These are phyloP conservation scores for Calyptommatus sinebrachiatus DNA, from an alignment of 2,113 vertebrate genomes.

Conservation along the genomic window DNA sequence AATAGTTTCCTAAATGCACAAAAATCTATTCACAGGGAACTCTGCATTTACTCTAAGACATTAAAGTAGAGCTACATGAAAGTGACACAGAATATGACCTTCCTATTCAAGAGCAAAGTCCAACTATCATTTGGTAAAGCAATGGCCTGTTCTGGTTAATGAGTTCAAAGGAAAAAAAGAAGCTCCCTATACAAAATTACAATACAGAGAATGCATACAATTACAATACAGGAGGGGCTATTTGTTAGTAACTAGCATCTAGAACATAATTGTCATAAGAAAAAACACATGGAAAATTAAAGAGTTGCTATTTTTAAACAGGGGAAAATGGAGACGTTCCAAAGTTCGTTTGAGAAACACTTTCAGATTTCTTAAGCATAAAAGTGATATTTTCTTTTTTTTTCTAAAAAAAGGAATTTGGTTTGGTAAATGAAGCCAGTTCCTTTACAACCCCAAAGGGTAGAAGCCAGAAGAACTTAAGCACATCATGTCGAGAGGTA, in stretches of 20 bases:
- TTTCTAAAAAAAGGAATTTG: conserved; percentile 38
- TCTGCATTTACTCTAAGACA: conserved; percentile 37
- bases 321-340: conserved; percentile 42
- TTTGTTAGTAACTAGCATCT: conserved; percentile 49
- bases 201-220: conserved; percentile 50
- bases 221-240: conserved; percentile 40
- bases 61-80: conserved; percentile 31
- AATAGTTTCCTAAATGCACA: conserved; percentile 36
- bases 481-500: conserved; percentile 67
- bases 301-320: conserved; percentile 41
- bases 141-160: conserved; percentile 18
- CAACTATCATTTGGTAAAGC: conserved; percentile 55
- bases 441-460: conserved; percentile 18
- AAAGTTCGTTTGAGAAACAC: conserved; percentile 42
- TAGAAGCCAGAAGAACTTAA: conserved; percentile 49
- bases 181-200: conserved; percentile 60
- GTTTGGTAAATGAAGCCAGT: conserved; percentile 41
- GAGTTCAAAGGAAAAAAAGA: conserved; percentile 35
- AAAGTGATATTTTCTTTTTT: conserved; percentile 38
- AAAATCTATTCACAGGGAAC: conserved; percentile 18
- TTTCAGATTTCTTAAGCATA: conserved; percentile 22
- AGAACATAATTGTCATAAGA: conserved; percentile 46
- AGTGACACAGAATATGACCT: conserved; percentile 25
- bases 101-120: conserved; percentile 36
- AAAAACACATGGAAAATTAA: conserved; percentile 39